phyloP scores from a whole-genome alignment of 2,113 vertebrate species.

The Melanotaenia duboulayi region DNA sequence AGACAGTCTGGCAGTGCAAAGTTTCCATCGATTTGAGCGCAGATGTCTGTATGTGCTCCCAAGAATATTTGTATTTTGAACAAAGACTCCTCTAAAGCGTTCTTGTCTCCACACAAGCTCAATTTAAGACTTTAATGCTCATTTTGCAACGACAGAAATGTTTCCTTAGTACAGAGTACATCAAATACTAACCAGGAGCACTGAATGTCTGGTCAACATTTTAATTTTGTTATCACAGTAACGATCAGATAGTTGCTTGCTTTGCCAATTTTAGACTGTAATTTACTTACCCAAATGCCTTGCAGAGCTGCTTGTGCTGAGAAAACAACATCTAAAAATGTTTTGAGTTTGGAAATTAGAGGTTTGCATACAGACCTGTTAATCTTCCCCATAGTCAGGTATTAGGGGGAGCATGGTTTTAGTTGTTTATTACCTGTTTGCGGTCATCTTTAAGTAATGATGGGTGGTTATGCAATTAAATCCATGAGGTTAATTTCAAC shows the following conservation, averaged over 20 bases:
- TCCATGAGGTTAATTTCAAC: neutral
- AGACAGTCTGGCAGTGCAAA: constrained; percentile 27
- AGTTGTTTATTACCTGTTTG: too few species aligned
- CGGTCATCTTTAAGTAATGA: too few species aligned
- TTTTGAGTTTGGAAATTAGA: too few species aligned
- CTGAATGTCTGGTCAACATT: neutral
- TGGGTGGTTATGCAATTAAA: neutral
- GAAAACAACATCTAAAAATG: too few species aligned
- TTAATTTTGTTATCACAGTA: neutral
- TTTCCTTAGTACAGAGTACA: neutral
- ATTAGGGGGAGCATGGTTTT: neutral
- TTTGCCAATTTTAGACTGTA: neutral
- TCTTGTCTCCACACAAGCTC: neutral
- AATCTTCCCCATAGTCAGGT: too few species aligned
- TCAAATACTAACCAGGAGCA: neutral
- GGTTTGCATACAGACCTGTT: neutral
- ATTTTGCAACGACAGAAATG: neutral
- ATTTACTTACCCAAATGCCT: neutral
- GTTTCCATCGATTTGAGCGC: constrained; percentile 43
- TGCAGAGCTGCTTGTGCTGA: neutral
- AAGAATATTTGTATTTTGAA: constrained; percentile 39
- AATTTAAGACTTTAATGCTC: neutral
- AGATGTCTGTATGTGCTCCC: constrained; percentile 45
- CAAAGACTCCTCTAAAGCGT: constrained; percentile 14
- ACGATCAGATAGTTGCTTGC: neutral